These are phyloP conservation scores for Patella pellucida DNA, from an alignment of 2,888 invertebrate species.

Conservation along the genomic window DNA sequence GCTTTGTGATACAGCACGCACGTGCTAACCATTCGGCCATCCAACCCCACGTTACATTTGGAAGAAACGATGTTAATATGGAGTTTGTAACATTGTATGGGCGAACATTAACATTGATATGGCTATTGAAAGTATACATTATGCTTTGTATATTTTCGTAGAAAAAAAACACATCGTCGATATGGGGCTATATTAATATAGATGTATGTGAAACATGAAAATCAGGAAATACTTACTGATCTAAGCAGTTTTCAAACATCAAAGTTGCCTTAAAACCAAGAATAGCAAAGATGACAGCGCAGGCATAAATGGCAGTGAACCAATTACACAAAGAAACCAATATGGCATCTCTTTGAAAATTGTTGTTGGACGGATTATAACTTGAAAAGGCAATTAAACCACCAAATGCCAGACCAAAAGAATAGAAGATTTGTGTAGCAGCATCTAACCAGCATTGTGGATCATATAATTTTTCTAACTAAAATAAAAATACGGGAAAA, in stretches of 20 bases:
- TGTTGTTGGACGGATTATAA: conserved; percentile 94
- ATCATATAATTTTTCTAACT: conserved; percentile 87
- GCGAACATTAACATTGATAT: too few species aligned
- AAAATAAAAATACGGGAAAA: conserved; percentile 70
- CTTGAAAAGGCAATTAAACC: conserved; percentile 95
- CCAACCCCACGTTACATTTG: too few species aligned
- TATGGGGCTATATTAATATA: too few species aligned
- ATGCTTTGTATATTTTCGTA: too few species aligned
- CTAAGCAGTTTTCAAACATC: conserved; percentile 55
- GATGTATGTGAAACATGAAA: too few species aligned
- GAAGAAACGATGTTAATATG: too few species aligned
- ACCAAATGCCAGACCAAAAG: conserved; percentile 94
- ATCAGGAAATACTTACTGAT: conserved; percentile 47
- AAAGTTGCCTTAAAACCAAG: conserved; percentile 92
- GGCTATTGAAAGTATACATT: too few species aligned
- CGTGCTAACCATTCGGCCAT: too few species aligned
- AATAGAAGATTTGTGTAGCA: conserved; percentile 97
- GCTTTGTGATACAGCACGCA: too few species aligned
- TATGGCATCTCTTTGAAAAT: conserved; percentile 92
- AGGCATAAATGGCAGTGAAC: conserved; percentile 93
- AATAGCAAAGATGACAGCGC: conserved; percentile 94
- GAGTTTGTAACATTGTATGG: too few species aligned
- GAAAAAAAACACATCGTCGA: too few species aligned
- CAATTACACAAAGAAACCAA: conserved; percentile 93
- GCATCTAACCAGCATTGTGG: conserved; percentile 96